Base-by-base conservation (phyloP, 2,113 vertebrate genomes). In the Eptatretus burgeri region DNA sequence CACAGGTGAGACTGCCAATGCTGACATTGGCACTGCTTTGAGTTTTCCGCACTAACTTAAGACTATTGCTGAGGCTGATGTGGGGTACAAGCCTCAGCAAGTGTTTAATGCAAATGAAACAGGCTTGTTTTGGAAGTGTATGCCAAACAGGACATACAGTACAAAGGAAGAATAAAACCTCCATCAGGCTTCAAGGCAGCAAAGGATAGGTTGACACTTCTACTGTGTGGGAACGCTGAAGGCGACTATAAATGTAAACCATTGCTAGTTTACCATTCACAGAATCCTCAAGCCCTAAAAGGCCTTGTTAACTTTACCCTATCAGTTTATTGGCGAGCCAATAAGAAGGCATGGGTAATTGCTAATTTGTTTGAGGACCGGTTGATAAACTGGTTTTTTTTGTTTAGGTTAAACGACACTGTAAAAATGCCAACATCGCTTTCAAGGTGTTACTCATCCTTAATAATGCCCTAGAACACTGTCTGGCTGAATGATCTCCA, bases 31-130 rank as follows among this genome's bases (percentile, higher is more conserved):
- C 14, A 17, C 52, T 56, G 52, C 52, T 56, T 14, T 17, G 5
- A 56, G 18, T 14, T 56, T 56, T 56, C 52, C 52, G 1, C 14
- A 56, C 14, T 14, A 56, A 17, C 52, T 56, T 14, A 14, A 56
- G 14, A 17, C 52, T 17, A 56, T 56, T 17, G 9, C 52, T 17
- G 52, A 56, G 7, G 52, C 52, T 56, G 52, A 14, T 56, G 52
- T 14, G 18, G 52, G 52, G 5, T 56, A 56, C 52, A 56, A 17
- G 14, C 52, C 52, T 16, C 14, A 56, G 52, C 52, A 56, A 56
- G 52, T 56, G 52, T 56, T 56, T 56, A 56, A 56, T 56, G 52
- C 52, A 5, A 56, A 56, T 17, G 52, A 56, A 56, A 56, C 52
- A 14, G 52, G 52, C 14, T 17, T 56, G 14, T 56, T 56, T 17